A percentile compares a stretch with the other conserved stretches of the same genome.
These are phyloP conservation scores for Augiades crinisus DNA, from an alignment of 2,888 invertebrate species.

Conservation along the genomic window DNA sequence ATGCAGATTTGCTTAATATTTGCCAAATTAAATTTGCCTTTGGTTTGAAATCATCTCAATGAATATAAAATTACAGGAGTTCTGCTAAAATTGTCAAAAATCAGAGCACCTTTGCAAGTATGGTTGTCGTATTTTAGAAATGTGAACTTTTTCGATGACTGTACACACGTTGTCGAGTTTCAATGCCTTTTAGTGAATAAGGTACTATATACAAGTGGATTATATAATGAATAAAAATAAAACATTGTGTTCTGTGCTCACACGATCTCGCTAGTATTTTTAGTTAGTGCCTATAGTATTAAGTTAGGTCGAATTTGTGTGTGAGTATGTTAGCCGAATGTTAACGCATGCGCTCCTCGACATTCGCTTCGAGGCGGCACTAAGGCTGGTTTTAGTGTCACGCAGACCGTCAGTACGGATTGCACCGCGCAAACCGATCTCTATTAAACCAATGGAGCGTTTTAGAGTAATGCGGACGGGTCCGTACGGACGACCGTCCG, in stretches of 20 bases:
- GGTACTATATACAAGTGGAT: conserved; percentile 49
- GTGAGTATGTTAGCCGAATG: conserved; percentile 26
- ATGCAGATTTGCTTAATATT: too few species aligned
- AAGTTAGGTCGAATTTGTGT: conserved; percentile 70
- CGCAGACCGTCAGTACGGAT: too few species aligned
- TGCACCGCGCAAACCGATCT: too few species aligned
- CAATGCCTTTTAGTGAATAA: conserved; percentile 70
- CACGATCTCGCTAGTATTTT: conserved; percentile 78
- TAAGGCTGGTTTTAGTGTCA: too few species aligned
- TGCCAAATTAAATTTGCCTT: too few species aligned
- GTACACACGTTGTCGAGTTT: conserved; percentile 59
- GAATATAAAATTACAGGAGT: too few species aligned
- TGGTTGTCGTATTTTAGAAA: conserved; percentile 42
- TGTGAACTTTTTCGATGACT: conserved; percentile 56
- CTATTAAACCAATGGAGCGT: conserved; percentile 22
- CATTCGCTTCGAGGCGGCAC: not conserved
- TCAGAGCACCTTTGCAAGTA: too few species aligned
- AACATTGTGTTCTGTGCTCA: conserved; percentile 77
- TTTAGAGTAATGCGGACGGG: conserved; percentile 26
- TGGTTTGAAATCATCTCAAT: too few species aligned
- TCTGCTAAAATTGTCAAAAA: too few species aligned
- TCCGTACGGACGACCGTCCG: conserved; percentile 26
- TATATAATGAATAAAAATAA: conserved; percentile 42
- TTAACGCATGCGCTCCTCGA: conserved; percentile 32
- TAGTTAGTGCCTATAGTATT: conserved; percentile 76